Evolutionary conservation across 1,140 invertebrate species (phyloP).

Genomic region (Pachypeltis micranthus): DNA sequence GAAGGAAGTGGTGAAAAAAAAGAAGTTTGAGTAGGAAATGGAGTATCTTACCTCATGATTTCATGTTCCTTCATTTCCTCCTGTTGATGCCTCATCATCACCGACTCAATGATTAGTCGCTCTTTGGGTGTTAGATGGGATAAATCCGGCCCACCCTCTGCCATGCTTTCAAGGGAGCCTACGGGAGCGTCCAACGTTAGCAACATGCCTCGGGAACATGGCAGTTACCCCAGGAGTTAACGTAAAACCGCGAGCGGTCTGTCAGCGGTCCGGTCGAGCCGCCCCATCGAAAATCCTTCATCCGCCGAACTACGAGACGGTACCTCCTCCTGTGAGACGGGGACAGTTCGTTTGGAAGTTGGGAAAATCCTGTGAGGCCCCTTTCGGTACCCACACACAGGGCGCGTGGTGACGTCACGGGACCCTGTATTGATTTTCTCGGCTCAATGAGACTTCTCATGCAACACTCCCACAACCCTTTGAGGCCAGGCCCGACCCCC

Average conservation of each 20-base stretch:
- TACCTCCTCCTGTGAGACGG: too few relatives aligned
- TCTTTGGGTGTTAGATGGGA: constrained; percentile 96
- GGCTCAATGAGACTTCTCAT: constrained; percentile 11
- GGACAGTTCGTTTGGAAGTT: too few relatives aligned
- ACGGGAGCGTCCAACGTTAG: background rate
- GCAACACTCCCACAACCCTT: constrained; percentile 7
- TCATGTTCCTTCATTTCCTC: constrained; percentile 93
- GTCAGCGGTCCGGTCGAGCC: background rate
- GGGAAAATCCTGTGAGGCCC: background rate
- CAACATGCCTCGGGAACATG: constrained; percentile 11
- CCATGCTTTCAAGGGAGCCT: constrained; percentile 18
- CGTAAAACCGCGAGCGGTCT: background rate
- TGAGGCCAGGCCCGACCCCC: constrained; percentile 6
- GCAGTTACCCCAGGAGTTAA: background rate
- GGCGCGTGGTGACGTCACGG: constrained; percentile 12
- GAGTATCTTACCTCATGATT: constrained; percentile 71
- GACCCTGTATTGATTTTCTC: constrained; percentile 14
- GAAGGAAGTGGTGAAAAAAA: too few relatives aligned
- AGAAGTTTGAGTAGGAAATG: background rate
- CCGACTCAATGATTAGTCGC: constrained; percentile 90
- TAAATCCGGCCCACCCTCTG: constrained; percentile 59
- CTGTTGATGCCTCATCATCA: constrained; percentile 89
- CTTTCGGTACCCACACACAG: background rate
- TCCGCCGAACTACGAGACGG: too few relatives aligned
- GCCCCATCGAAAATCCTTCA: constrained; percentile 11